Evolutionary conservation across 1,140 invertebrate species (phyloP).

Genomic region (Asbolus verrucosus): DNA sequence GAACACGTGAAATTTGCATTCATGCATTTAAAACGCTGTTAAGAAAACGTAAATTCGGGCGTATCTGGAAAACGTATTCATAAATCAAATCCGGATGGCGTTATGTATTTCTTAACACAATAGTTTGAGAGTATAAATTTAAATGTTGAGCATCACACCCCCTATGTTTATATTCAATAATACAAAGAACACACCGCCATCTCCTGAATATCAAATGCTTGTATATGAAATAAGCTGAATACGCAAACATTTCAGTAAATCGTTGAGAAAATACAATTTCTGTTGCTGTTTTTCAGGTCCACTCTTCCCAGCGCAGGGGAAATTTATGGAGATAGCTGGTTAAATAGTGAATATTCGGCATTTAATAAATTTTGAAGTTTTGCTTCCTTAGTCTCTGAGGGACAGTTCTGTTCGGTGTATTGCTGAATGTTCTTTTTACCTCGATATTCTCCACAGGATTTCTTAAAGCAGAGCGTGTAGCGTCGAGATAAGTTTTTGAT

Average conservation of each 20-base stretch:
- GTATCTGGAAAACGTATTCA: conserved; percentile 27
- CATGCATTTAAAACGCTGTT: conserved; percentile 7
- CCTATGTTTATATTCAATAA: conserved; percentile 40
- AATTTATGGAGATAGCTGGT: too few relatives aligned
- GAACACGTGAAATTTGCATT: conserved; percentile 31
- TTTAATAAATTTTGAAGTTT: too few relatives aligned
- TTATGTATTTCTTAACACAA: conserved; percentile 25
- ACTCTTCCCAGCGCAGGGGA: too few relatives aligned
- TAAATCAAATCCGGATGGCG: conserved; percentile 32
- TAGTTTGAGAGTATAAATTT: conserved; percentile 43
- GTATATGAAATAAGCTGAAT: conserved; percentile 25
- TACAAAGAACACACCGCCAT: conserved; percentile 27
- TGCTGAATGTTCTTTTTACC: too few relatives aligned
- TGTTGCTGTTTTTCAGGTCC: neutral
- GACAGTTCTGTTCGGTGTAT: too few relatives aligned
- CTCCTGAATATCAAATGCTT: conserved; percentile 36
- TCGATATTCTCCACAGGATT: too few relatives aligned
- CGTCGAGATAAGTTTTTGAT: too few relatives aligned
- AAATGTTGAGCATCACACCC: conserved; percentile 37
- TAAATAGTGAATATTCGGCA: too few relatives aligned
- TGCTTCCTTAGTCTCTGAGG: too few relatives aligned
- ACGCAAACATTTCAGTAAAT: neutral
- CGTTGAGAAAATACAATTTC: conserved; percentile 9
- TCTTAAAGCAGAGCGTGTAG: too few relatives aligned
- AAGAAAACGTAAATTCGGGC: conserved; percentile 16